These are phyloP conservation scores for Pionites leucogaster DNA, from an alignment of 2,113 vertebrate genomes.

Conservation along the genomic window DNA sequence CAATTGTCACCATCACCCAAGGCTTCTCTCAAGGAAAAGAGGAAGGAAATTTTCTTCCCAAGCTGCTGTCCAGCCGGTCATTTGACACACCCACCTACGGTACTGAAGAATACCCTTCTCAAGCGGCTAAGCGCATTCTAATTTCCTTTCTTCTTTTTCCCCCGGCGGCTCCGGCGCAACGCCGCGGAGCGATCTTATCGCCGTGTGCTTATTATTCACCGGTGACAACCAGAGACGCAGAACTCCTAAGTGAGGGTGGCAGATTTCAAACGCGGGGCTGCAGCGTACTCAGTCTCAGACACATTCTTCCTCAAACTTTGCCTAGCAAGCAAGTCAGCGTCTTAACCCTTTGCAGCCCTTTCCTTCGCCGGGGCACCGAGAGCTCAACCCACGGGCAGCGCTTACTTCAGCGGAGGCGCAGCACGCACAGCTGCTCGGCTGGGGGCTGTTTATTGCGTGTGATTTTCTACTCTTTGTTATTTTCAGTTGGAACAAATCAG, in stretches of 20 bases:
- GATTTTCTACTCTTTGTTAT: background rate
- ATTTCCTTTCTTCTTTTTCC: slow-evolving; percentile 16
- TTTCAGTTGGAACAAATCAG: slow-evolving; percentile 7
- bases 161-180: slow-evolving; percentile 10
- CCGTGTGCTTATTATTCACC: slow-evolving; percentile 40
- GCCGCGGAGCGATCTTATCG: slow-evolving; percentile 39
- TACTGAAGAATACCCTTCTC: background rate
- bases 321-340: slow-evolving; percentile 35
- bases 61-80: background rate
- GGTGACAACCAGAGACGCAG: slow-evolving; percentile 1
- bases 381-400: background rate
- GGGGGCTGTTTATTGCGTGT: background rate
- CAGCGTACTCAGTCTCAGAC: slow-evolving; percentile 16
- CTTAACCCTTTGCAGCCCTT: slow-evolving; percentile 73
- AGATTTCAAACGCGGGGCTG: slow-evolving; percentile 57
- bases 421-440: background rate
- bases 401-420: background rate
- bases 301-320: slow-evolving; percentile 36
- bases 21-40: background rate
- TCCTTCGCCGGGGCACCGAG: background rate
- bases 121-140: background rate
- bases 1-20: slow-evolving; percentile 7
- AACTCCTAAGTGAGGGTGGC: slow-evolving; percentile 52
- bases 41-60: background rate
- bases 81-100: slow-evolving; percentile 28